These are phyloP conservation scores for Thalassarche chlororhynchos DNA, from an alignment of 2,113 vertebrate genomes.

Conservation along the genomic window DNA sequence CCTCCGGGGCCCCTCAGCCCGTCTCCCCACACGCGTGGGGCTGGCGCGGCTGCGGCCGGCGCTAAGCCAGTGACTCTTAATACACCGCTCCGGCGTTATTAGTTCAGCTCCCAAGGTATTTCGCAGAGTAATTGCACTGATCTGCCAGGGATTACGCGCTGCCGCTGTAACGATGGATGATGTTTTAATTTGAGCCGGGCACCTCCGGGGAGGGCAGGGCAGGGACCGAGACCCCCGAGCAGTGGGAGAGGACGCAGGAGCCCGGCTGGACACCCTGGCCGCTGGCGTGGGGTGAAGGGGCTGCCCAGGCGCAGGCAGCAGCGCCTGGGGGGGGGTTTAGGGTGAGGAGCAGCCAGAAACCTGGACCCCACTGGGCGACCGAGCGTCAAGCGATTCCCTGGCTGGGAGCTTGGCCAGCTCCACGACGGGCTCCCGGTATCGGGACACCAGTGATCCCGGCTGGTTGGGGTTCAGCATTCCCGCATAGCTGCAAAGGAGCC, in stretches of 20 bases:
- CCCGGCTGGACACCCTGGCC: not conserved
- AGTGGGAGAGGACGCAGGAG: not conserved
- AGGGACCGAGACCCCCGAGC: not conserved
- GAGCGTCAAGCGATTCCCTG: rapidly evolving
- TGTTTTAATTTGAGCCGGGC: slow-evolving; percentile 29
- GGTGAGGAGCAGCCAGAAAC: not conserved
- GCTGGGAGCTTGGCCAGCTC: not conserved
- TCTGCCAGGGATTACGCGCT: slow-evolving; percentile 51
- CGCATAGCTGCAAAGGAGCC: not conserved
- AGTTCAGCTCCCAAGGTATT: slow-evolving; percentile 38
- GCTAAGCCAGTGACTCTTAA: slow-evolving; percentile 33
- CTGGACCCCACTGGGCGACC: rapidly evolving
- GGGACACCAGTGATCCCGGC: not conserved
- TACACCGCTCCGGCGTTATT: slow-evolving; percentile 24
- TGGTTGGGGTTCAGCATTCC: not conserved
- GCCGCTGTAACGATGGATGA: slow-evolving; percentile 29
- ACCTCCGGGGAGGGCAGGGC: not conserved
- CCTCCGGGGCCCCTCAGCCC: not conserved
- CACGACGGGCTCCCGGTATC: rapidly evolving
- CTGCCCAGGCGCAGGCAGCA: not conserved
- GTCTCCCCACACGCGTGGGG: not conserved
- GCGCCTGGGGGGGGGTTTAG: not conserved
- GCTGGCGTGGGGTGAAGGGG: not conserved
- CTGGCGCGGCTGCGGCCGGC: not conserved
- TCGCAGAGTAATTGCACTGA: slow-evolving; percentile 62